A percentile compares a stretch with the other conserved stretches of the same genome.
Conservation (phyloP, 1,140 invertebrate genomes). For the Idris sp. region DNA sequence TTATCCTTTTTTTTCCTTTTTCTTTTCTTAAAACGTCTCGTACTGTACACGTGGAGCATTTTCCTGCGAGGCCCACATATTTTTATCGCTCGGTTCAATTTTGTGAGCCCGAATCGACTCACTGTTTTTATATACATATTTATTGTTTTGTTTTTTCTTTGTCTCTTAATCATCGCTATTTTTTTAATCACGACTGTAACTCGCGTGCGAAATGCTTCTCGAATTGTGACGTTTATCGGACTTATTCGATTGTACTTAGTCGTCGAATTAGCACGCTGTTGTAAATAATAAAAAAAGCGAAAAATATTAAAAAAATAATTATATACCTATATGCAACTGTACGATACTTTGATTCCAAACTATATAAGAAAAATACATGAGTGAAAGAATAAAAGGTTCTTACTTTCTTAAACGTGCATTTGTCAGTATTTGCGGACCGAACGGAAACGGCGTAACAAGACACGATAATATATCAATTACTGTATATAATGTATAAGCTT, state of each 20-base stretch:
- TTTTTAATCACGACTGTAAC: too few species aligned
- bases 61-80: neutral
- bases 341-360: constrained; percentile 33
- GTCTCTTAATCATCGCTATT: too few species aligned
- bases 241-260: constrained; percentile 36
- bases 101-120: too few species aligned
- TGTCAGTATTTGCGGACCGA: constrained; percentile 33
- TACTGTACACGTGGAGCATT: constrained; percentile 23
- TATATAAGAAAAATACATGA: constrained; percentile 16
- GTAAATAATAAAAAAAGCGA: too few species aligned
- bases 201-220: constrained; percentile 29
- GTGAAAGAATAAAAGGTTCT: constrained; percentile 29
- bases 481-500: constrained; percentile 37
- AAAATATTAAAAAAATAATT: too few species aligned
- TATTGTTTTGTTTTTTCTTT: too few species aligned
- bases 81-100: constrained; percentile 17
- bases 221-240: constrained; percentile 20
- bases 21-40: constrained; percentile 21
- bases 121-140: constrained; percentile 28
- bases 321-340: constrained; percentile 26
- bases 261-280: constrained; percentile 39
- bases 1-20: constrained; percentile 6
- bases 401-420: constrained; percentile 47
- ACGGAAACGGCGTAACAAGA: constrained; percentile 9
- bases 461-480: constrained; percentile 35